These are phyloP conservation scores for Leptinotarsa peninsularis DNA, from an alignment of 2,888 invertebrate species.

Conservation along the genomic window DNA sequence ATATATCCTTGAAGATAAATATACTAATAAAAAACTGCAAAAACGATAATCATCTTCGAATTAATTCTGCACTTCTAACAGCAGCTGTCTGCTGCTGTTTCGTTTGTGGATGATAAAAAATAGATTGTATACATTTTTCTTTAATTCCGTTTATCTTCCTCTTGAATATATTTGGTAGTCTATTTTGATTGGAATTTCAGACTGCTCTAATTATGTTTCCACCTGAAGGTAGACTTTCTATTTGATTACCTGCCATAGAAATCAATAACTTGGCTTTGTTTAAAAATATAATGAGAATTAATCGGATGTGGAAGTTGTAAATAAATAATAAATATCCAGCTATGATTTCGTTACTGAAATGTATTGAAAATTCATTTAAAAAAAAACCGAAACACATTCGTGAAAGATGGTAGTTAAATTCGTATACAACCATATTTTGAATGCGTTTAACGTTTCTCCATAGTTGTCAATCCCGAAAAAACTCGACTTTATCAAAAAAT, in stretches of 20 bases:
- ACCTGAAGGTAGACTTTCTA: background rate
- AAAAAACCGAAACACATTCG: too few relatives aligned
- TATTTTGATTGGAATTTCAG: background rate
- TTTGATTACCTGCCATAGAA: background rate
- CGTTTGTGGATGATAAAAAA: background rate
- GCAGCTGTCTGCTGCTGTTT: background rate
- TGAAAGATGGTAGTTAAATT: too few relatives aligned
- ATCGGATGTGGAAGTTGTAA: background rate
- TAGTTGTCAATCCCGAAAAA: background rate
- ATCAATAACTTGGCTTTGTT: background rate
- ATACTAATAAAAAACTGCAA: background rate
- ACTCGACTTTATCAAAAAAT: background rate
- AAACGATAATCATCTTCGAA: background rate
- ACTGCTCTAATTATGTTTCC: background rate
- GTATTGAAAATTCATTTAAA: background rate
- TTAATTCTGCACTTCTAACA: background rate
- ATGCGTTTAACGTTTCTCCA: too few relatives aligned
- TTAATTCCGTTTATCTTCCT: background rate
- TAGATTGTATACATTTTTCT: background rate
- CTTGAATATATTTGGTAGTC: constrained; percentile 4
- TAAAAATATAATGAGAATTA: background rate
- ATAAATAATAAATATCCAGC: background rate
- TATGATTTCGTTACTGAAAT: background rate
- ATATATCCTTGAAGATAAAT: background rate
- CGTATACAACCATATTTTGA: too few relatives aligned